These are phyloP conservation scores for human DNA, from an alignment of 2,113 vertebrate species.

Conservation along the genomic window GRCh38 chr19:51626501-51627000, in stretches of 20 bases:
- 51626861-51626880: no score
- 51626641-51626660: background rate
- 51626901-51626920: background rate
- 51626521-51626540: background rate
- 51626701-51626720: background rate
- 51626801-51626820: background rate
- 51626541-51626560: background rate
- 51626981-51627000: background rate
- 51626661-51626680: rapidly evolving
- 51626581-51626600: background rate
- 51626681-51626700: background rate
- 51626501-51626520: rapidly evolving
- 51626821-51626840: background rate
- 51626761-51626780: background rate
- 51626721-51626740: background rate
- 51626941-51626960: background rate
- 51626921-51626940: background rate
- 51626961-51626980: background rate
- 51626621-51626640: background rate
- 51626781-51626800: rapidly evolving
- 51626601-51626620: background rate
- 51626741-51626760: background rate
- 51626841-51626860: rapidly evolving
- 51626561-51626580: rapidly evolving
- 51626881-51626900: background rate